Conservation (phyloP, 2,888 invertebrate genomes). For the Arrhopalites spinosus region DNA sequence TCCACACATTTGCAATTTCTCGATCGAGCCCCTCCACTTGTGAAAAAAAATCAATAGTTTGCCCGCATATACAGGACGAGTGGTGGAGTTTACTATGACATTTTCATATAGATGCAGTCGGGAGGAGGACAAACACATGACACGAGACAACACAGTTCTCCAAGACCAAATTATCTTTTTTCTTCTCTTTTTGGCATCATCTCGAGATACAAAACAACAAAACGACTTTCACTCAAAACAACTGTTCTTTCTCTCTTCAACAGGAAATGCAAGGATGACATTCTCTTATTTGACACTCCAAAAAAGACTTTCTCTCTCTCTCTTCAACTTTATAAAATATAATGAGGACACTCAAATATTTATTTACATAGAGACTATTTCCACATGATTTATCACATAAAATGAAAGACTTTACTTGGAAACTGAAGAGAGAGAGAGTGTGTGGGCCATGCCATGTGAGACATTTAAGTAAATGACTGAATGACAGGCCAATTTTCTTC, state of each 20-base stretch:
- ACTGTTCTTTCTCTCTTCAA: too few relatives aligned
- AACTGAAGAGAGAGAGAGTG: too few relatives aligned
- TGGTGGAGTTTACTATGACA: constrained; percentile 18
- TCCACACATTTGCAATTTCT: constrained; percentile 43
- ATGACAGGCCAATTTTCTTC: too few relatives aligned
- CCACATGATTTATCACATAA: too few relatives aligned
- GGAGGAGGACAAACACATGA: constrained; percentile 1
- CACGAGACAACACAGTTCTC: constrained; percentile 8
- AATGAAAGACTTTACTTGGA: too few relatives aligned
- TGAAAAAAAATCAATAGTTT: constrained; percentile 42
- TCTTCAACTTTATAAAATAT: constrained; percentile 25
- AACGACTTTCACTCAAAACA: background rate
- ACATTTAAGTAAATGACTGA: too few relatives aligned
- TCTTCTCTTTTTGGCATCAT: constrained; percentile 24
- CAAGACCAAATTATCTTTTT: constrained; percentile 18
- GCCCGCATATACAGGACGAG: constrained; percentile 19
- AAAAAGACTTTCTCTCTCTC: background rate
- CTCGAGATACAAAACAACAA: background rate
- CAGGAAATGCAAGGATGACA: constrained; percentile 29
- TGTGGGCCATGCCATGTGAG: too few relatives aligned
- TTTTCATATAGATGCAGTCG: background rate
- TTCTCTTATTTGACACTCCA: background rate
- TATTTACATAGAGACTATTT: constrained; percentile 1
- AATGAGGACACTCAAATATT: too few relatives aligned
- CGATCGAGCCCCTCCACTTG: constrained; percentile 38